Conservation (phyloP, 2,113 vertebrate species). For the Phaethornis superciliosus region DNA sequence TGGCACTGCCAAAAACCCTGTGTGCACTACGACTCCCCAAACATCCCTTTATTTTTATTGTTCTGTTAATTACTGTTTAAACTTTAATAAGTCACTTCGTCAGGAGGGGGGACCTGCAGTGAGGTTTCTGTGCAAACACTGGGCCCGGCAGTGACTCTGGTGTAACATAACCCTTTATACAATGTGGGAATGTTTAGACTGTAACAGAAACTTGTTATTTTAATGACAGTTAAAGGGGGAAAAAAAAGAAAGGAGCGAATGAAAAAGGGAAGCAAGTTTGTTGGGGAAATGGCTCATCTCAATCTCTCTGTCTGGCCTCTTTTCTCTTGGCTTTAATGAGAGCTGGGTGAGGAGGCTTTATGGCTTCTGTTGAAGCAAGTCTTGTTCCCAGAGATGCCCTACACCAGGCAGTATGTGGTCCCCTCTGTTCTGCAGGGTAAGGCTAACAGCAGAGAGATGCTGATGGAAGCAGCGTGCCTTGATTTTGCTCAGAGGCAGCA, state of each 20-base stretch:
- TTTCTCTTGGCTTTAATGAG: constrained; percentile 37
- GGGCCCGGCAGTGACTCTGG: constrained; percentile 80
- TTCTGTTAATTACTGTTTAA: constrained; percentile 92
- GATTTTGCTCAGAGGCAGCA: constrained; percentile 53
- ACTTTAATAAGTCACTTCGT: constrained; percentile 90
- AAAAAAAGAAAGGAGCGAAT: constrained; percentile 47
- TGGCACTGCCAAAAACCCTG: constrained; percentile 87
- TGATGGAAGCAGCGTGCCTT: constrained; percentile 59
- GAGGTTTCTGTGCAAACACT: constrained; percentile 83
- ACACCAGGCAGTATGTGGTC: background rate
- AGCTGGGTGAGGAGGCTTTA: constrained; percentile 23
- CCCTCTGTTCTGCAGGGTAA: background rate
- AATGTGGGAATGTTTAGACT: constrained; percentile 98
- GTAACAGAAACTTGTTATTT: constrained; percentile 95
- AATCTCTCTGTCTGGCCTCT: constrained; percentile 42
- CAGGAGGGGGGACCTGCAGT: constrained; percentile 82
- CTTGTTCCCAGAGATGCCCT: constrained; percentile 55
- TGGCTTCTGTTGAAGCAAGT: constrained; percentile 4
- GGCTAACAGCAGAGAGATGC: constrained; percentile 14
- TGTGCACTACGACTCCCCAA: constrained; percentile 85
- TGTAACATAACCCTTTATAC: constrained; percentile 86
- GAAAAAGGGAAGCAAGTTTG: constrained; percentile 69
- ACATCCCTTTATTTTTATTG: constrained; percentile 90
- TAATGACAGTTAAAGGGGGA: constrained; percentile 80
- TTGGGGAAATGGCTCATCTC: constrained; percentile 58